Evolutionary conservation across 2,797 vertebrate species (phyloP), one percentile per base, ranked within the genome.

Genomic region (Falco berigora): DNA sequence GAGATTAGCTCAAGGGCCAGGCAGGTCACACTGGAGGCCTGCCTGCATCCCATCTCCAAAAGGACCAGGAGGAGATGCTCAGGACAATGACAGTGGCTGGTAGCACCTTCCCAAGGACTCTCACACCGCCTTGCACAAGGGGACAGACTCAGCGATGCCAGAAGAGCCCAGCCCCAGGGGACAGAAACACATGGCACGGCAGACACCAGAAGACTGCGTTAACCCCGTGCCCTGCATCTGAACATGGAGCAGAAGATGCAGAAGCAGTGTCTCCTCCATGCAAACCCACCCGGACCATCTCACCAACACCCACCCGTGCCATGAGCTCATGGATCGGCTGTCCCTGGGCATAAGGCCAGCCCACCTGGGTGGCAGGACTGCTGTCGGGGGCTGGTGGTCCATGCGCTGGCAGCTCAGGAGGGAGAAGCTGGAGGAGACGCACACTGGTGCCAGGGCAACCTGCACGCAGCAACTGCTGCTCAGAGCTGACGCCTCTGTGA

Each of bases 81-180:
- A 38, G 75, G 38, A 66, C 52, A 46, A 44, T 12, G 53, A 18
- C 47, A n/a, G 17, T 15, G 59, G 40, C 32, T 71, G 44, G 10
- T 30, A 50, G 18, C 27, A 64, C 49, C 38, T 74, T 62, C 61
- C n/a, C 46, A 58, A 32, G 47, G 5, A 3, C 47, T 74, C 42
- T 24, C 46, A 14, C 52, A 28, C 8, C 0, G 1, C 32, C 19
- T 25, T 1, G 3, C 69, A 17, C 2, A 1, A 53, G n/a, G 23
- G 11, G 16, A 80, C 32, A 28, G 42, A 28, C 6, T 32, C 14
- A 34, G 34, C 2, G 1, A 27, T 19, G 38, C 50, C 34, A 40
- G 15, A 40, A 47, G 12, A 44, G 30, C 44, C 82, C 23, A 64
- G 23, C 9, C 14, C 8, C 2, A 3, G 32, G 9, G 50, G 23